Evolutionary conservation across 1,140 invertebrate genomes (phyloP).

Genomic region (Lasaia peninsularis): DNA sequence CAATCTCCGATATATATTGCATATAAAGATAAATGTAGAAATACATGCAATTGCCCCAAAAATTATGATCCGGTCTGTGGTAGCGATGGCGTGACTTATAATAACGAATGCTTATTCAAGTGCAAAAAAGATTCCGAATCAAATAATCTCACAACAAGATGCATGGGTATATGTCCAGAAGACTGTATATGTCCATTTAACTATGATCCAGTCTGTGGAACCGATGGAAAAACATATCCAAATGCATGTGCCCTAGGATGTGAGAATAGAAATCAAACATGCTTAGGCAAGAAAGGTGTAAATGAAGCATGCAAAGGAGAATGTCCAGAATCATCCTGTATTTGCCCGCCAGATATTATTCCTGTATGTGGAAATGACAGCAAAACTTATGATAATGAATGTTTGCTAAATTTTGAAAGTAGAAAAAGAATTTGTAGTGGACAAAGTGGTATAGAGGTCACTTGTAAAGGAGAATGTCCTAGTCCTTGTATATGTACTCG

Average conservation of each 20-base stretch:
- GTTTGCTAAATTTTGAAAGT: constrained; percentile 44
- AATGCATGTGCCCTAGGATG: constrained; percentile 84
- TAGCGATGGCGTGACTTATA: constrained; percentile 38
- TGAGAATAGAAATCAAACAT: constrained; percentile 21
- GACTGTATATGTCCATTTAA: constrained; percentile 20
- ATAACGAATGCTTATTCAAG: constrained; percentile 42
- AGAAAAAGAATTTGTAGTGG: constrained; percentile 15
- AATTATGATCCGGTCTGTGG: constrained; percentile 46
- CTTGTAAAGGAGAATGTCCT: constrained; percentile 21
- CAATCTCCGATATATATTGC: constrained; percentile 17
- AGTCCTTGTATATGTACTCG: constrained; percentile 19
- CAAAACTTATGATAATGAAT: constrained; percentile 47
- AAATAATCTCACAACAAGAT: constrained; percentile 11
- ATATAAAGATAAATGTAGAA: constrained; percentile 81
- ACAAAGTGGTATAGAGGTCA: constrained; percentile 9
- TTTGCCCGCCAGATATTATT: constrained; percentile 24
- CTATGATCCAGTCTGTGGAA: constrained; percentile 81
- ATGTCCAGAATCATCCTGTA: constrained; percentile 77
- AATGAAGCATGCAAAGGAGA: constrained; percentile 63
- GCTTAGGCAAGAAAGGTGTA: background rate
- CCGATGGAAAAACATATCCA: constrained; percentile 85
- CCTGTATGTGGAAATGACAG: constrained; percentile 52
- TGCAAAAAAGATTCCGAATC: constrained; percentile 30
- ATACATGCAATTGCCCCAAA: constrained; percentile 31
- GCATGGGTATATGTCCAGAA: constrained; percentile 18